Conservation (phyloP, 2,113 vertebrate genomes). For the Microcebus ravelobensis region DNA sequence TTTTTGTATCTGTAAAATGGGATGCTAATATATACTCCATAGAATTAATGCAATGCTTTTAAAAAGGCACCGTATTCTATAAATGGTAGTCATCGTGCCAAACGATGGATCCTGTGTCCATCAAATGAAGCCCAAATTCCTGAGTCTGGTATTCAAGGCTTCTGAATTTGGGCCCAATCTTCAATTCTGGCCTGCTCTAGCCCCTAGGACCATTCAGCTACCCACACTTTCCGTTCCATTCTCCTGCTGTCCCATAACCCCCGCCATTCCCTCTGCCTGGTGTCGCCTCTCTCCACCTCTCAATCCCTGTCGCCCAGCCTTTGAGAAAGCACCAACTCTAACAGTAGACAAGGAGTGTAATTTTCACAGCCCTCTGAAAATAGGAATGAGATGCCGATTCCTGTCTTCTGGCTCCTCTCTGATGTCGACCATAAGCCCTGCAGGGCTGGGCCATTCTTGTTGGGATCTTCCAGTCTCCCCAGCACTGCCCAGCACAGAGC, state of each 20-base stretch:
- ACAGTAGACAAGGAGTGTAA: not conserved
- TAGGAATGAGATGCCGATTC: not conserved
- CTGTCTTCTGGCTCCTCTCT: not conserved
- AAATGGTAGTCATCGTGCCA: not conserved
- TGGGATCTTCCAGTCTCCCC: not conserved
- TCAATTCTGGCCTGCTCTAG: not conserved
- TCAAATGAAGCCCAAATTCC: not conserved
- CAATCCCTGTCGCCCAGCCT: not conserved
- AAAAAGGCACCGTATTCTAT: not conserved
- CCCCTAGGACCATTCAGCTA: not conserved
- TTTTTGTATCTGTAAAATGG: not conserved
- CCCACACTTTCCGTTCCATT: too few relatives aligned
- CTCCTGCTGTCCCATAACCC: fast-evolving
- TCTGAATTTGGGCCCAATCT: not conserved
- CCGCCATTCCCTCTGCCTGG: not conserved
- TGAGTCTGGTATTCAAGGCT: not conserved
- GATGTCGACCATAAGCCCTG: not conserved
- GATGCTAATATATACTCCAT: not conserved
- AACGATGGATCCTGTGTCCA: not conserved
- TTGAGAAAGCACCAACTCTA: not conserved
- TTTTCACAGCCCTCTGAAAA: not conserved
- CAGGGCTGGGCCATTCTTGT: not conserved
- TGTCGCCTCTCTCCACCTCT: not conserved
- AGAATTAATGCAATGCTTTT: not conserved
- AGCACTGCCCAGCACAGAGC: not conserved